Evolutionary conservation across 2,797 vertebrate species (phyloP).

Genomic region (Choloepus didactylus): DNA sequence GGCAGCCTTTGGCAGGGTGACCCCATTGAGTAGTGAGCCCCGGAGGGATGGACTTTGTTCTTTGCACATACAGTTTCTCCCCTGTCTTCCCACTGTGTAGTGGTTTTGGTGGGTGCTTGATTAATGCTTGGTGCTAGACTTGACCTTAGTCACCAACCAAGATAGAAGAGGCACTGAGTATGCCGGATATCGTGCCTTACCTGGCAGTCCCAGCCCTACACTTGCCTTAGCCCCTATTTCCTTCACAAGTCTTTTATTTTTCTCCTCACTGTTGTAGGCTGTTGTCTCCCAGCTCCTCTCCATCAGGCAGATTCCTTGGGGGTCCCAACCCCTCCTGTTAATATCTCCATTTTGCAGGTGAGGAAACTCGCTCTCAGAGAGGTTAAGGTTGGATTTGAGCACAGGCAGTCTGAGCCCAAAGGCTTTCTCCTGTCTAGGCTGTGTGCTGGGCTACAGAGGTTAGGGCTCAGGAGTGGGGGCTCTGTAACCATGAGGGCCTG

Average conservation of each 20-base stretch:
- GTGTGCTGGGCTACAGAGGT: neutral
- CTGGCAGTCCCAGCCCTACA: neutral
- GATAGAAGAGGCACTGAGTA: neutral
- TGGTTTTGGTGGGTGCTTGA: neutral
- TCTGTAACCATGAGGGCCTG: neutral
- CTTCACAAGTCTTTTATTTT: neutral
- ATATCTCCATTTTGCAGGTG: neutral
- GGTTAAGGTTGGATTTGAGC: slow-evolving; percentile 15
- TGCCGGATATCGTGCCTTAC: neutral
- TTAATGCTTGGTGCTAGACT: neutral
- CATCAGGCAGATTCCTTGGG: neutral
- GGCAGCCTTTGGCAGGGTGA: neutral
- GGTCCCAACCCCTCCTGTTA: neutral
- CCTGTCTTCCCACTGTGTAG: neutral
- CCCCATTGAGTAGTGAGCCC: neutral
- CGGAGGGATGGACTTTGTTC: neutral
- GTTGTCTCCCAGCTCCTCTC: neutral
- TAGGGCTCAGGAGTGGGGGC: neutral
- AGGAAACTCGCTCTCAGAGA: neutral
- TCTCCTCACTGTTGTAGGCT: neutral
- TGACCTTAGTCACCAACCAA: neutral
- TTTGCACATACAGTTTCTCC: neutral
- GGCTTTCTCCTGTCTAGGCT: neutral
- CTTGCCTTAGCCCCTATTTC: accelerated
- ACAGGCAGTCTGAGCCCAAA: neutral